These are phyloP conservation scores for Xenopus laevis DNA, from an alignment of 2,113 vertebrate genomes.

Conservation along the genomic window DNA sequence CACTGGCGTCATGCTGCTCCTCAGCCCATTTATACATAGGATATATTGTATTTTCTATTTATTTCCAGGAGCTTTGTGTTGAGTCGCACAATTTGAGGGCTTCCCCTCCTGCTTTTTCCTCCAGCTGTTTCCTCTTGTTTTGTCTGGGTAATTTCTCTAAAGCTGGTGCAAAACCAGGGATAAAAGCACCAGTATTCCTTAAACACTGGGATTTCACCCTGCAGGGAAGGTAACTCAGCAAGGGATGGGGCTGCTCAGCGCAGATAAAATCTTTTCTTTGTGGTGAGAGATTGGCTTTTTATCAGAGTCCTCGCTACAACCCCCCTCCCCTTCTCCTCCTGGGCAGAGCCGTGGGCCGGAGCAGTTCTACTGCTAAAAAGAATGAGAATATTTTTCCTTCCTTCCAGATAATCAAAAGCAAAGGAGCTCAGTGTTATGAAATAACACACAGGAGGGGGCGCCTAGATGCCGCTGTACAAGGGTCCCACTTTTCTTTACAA, in stretches of 20 bases:
- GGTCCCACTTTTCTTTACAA: background rate
- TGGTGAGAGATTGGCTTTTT: slow-evolving; percentile 38
- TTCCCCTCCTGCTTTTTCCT: slow-evolving; percentile 8
- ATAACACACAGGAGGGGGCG: background rate
- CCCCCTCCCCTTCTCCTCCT: slow-evolving; percentile 22
- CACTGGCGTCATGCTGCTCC: background rate
- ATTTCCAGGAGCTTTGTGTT: background rate
- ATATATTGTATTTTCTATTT: slow-evolving; percentile 13
- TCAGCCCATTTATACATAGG: background rate
- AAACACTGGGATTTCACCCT: slow-evolving; percentile 28
- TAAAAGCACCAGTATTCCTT: background rate
- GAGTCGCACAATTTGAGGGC: slow-evolving; percentile 9
- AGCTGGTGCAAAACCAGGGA: background rate
- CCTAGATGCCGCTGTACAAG: background rate
- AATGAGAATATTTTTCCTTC: slow-evolving; percentile 22
- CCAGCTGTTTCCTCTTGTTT: background rate
- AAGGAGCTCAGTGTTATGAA: slow-evolving; percentile 37
- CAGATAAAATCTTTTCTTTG: slow-evolving; percentile 43
- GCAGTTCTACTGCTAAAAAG: slow-evolving; percentile 25
- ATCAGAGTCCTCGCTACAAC: slow-evolving; percentile 16
- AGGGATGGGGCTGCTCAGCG: slow-evolving; percentile 19
- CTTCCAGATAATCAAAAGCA: slow-evolving; percentile 32
- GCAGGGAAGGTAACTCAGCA: slow-evolving; percentile 24
- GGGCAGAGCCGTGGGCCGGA: slow-evolving; percentile 14
- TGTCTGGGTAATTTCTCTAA: background rate